A percentile compares a stretch with the other conserved stretches of the same genome.
These are phyloP conservation scores for Griposia aprilina DNA, from an alignment of 2,888 invertebrate genomes.

Conservation along the genomic window DNA sequence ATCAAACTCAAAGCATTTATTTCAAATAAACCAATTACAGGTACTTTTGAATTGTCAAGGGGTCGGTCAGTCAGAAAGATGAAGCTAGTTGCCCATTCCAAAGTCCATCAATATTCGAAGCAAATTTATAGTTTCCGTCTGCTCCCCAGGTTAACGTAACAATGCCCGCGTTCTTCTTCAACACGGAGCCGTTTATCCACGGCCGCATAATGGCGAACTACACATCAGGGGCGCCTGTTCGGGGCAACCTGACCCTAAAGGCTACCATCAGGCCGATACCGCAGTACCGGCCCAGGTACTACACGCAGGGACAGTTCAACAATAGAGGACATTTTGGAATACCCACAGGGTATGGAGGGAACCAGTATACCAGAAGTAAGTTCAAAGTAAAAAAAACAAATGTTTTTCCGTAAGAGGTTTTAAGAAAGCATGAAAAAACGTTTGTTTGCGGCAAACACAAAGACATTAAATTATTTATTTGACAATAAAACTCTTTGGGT, in stretches of 20 bases:
- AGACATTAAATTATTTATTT: no score
- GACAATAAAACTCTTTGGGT: no score
- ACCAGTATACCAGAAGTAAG: conserved; percentile 85
- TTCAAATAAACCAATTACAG: no score
- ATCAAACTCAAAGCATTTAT: no score
- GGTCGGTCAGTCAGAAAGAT: no score
- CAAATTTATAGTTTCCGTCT: neutral
- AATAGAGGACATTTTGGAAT: conserved; percentile 86
- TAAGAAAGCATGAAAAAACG: no score
- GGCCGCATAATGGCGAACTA: conserved; percentile 98
- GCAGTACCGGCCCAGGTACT: conserved; percentile 88
- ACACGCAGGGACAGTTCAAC: conserved; percentile 87
- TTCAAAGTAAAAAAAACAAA: no score
- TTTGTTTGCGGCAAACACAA: no score
- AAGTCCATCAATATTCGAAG: neutral
- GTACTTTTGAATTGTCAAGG: no score
- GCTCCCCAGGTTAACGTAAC: conserved; percentile 95
- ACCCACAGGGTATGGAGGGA: conserved; percentile 70
- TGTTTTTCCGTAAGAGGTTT: no score
- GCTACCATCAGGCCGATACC: conserved; percentile 94
- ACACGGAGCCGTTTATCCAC: conserved; percentile 95
- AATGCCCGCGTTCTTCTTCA: conserved; percentile 98
- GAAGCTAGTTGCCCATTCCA: no score
- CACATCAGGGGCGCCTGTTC: conserved; percentile 97
- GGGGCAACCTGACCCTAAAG: conserved; percentile 96